Evolutionary conservation across 1,140 invertebrate species (phyloP).

Genomic region (Colletes latitarsis): DNA sequence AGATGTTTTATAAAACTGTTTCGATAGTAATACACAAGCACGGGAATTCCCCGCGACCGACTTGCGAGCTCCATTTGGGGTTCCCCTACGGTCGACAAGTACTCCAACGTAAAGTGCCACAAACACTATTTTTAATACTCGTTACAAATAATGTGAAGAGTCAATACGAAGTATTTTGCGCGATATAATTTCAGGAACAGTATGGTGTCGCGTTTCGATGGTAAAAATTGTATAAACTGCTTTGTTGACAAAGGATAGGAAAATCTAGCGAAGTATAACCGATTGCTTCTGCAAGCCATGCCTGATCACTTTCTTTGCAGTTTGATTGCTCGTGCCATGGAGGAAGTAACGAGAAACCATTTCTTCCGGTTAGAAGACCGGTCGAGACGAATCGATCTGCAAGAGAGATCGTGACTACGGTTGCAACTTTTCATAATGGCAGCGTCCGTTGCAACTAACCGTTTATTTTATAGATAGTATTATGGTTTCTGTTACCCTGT

Average conservation of each 20-base stretch:
- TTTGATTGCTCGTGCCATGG: slow-evolving; percentile 20
- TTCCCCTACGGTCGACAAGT: no score
- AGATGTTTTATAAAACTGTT: no score
- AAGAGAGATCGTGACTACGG: slow-evolving; percentile 31
- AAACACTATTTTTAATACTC: no score
- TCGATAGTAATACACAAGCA: no score
- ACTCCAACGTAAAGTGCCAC: no score
- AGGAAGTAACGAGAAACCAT: slow-evolving; percentile 52
- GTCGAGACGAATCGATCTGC: slow-evolving; percentile 32
- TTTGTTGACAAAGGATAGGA: neutral
- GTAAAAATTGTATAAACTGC: no score
- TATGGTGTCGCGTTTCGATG: no score
- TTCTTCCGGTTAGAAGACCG: slow-evolving; percentile 47
- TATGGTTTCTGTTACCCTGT: neutral
- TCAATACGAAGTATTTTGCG: no score
- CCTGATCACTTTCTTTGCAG: slow-evolving; percentile 53
- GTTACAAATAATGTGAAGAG: no score
- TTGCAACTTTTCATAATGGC: slow-evolving; percentile 10
- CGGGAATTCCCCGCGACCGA: no score
- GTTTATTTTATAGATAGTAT: neutral
- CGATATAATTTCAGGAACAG: no score
- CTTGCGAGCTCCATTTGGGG: no score
- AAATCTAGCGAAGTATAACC: neutral
- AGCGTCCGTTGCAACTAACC: neutral
- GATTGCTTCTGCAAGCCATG: neutral